Evolutionary conservation across 2,113 vertebrate species (phyloP).

Genomic region (Cathartes aura): DNA sequence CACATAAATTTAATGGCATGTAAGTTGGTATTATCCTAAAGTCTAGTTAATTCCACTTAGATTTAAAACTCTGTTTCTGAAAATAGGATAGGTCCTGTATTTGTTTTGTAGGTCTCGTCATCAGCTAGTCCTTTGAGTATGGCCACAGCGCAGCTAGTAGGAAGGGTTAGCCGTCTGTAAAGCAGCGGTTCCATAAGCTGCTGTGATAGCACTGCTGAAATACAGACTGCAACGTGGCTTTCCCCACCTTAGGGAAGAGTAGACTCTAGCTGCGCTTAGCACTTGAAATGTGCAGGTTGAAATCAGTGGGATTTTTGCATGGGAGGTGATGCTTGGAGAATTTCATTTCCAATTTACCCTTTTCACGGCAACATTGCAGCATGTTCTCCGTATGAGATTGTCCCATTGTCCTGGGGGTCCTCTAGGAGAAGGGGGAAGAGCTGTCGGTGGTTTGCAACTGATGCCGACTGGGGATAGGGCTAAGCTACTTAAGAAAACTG

Average conservation of each 20-base stretch:
- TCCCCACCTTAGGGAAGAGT: neutral
- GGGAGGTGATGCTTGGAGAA: neutral
- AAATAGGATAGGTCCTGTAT: neutral
- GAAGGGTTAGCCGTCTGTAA: neutral
- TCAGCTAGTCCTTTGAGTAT: neutral
- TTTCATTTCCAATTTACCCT: neutral
- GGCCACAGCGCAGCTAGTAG: neutral
- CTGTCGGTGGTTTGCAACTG: neutral
- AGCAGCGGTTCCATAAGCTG: neutral
- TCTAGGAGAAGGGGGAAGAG: neutral
- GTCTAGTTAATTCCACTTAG: neutral
- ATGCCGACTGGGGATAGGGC: too few species aligned
- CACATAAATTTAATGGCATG: neutral
- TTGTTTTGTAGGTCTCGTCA: neutral
- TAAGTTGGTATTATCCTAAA: neutral
- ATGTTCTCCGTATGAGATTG: neutral
- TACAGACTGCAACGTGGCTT: accelerated
- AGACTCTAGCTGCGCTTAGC: neutral
- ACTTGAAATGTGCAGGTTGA: neutral
- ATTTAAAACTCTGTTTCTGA: neutral
- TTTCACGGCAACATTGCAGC: neutral
- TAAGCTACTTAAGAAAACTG: neutral
- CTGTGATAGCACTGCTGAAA: neutral
- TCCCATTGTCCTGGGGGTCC: neutral
- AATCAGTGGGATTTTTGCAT: neutral